These are phyloP conservation scores for Microcaecilia unicolor DNA, from an alignment of 2,797 vertebrate species.

Conservation along the genomic window DNA sequence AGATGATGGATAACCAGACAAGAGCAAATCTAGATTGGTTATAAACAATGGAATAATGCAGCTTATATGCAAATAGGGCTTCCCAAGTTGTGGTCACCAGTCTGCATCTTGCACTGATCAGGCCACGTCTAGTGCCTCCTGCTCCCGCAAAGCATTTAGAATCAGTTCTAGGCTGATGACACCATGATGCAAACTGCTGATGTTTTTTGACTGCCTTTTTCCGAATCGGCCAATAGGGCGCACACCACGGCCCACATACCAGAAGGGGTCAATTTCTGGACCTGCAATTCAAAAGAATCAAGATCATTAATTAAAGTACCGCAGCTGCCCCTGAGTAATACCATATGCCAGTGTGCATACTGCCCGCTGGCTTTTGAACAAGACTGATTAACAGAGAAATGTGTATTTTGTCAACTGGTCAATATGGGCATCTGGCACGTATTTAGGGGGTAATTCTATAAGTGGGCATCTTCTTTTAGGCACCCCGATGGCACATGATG, in stretches of 20 bases:
- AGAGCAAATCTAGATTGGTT: neutral
- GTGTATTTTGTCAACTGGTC: no score
- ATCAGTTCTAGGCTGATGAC: conserved; percentile 57
- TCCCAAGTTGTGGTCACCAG: conserved; percentile 43
- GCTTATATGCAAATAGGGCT: conserved; percentile 33
- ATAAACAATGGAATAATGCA: neutral
- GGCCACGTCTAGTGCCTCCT: conserved; percentile 31
- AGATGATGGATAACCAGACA: neutral
- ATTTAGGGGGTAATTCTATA: no score
- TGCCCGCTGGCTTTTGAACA: no score
- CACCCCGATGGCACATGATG: no score
- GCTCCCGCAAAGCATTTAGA: conserved; percentile 54
- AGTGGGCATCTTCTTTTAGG: no score
- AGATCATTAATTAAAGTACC: no score
- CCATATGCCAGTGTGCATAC: no score
- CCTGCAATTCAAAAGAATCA: conserved; percentile 47
- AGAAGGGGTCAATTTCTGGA: conserved; percentile 82
- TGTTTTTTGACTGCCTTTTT: conserved; percentile 62
- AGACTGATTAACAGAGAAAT: no score
- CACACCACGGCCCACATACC: conserved; percentile 82
- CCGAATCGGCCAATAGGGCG: conserved; percentile 83
- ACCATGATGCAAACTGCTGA: conserved; percentile 36
- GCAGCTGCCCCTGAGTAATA: neutral
- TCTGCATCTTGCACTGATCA: conserved; percentile 35
- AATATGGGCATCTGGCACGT: no score